Evolutionary conservation across 2,888 invertebrate species (phyloP).

Genomic region (Andrena flavipes): DNA sequence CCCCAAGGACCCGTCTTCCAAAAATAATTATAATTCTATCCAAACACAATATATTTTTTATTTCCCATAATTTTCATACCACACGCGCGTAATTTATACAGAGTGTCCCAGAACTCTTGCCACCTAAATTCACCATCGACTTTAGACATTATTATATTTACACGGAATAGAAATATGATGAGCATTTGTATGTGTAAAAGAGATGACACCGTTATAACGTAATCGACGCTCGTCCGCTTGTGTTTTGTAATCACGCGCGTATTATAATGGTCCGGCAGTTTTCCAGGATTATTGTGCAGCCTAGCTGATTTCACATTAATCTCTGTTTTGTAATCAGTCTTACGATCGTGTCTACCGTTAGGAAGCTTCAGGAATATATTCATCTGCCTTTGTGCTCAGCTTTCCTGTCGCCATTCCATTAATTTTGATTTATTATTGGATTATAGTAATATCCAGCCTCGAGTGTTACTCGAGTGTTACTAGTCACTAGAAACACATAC

Average conservation of each 20-base stretch:
- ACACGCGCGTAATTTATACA: too few species aligned
- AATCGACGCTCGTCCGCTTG: conserved; percentile 55
- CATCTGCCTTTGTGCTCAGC: conserved; percentile 13
- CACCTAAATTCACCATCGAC: too few species aligned
- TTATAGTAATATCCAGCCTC: not conserved
- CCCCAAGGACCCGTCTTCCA: too few species aligned
- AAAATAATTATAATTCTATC: too few species aligned
- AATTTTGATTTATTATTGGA: conserved; percentile 34
- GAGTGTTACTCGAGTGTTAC: too few species aligned
- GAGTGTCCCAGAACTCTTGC: too few species aligned
- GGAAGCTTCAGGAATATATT: conserved; percentile 13
- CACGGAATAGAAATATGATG: too few species aligned
- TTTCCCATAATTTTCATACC: too few species aligned
- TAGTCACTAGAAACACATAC: too few species aligned
- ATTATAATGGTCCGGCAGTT: conserved; percentile 24
- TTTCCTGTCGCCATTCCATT: conserved; percentile 18
- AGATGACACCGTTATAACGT: conserved; percentile 63
- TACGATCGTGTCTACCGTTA: conserved; percentile 36
- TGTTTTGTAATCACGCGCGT: conserved; percentile 29
- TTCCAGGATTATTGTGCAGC: conserved; percentile 28
- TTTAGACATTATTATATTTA: too few species aligned
- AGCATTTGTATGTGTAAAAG: conserved; percentile 30
- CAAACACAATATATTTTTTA: too few species aligned
- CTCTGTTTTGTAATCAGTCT: conserved; percentile 32
- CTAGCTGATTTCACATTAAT: conserved; percentile 41